Percentiles rank a stretch among this genome's conserved stretches.
Conservation (phyloP, 2,797 vertebrate species). For the Hirundo rustica region DNA sequence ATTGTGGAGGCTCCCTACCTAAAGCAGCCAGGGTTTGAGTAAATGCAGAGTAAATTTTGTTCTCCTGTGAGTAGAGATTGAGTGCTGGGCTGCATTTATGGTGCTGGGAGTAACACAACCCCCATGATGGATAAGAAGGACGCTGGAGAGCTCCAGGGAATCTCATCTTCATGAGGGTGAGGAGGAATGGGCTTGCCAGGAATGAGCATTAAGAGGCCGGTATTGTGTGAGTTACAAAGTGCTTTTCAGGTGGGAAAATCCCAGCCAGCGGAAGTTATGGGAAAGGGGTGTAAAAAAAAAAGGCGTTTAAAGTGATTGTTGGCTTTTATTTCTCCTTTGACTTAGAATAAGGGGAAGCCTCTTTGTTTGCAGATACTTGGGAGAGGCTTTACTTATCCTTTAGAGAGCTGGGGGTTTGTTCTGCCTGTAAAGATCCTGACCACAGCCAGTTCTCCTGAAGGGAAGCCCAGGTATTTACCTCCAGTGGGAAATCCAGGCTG, state of each 20-base stretch:
- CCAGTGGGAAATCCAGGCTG: neutral
- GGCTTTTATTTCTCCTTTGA: neutral
- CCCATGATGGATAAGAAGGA: neutral
- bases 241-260: neutral
- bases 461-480: neutral
- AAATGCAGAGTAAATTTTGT: neutral
- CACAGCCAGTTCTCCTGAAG: neutral
- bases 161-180: conserved; percentile 9
- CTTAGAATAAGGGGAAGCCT: neutral
- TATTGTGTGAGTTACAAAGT: neutral
- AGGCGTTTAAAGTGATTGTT: neutral
- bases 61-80: neutral
- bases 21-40: neutral
- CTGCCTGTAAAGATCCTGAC: neutral
- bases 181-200: neutral
- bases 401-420: neutral
- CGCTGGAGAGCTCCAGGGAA: conserved; percentile 2
- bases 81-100: neutral
- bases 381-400: neutral
- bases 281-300: neutral
- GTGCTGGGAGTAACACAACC: neutral
- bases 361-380: neutral
- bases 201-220: conserved; percentile 27
- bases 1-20: neutral
- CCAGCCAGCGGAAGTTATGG: neutral